Evolutionary conservation across 2,797 vertebrate species (phyloP).

Genomic region (Orientallactaga sibirica): DNA sequence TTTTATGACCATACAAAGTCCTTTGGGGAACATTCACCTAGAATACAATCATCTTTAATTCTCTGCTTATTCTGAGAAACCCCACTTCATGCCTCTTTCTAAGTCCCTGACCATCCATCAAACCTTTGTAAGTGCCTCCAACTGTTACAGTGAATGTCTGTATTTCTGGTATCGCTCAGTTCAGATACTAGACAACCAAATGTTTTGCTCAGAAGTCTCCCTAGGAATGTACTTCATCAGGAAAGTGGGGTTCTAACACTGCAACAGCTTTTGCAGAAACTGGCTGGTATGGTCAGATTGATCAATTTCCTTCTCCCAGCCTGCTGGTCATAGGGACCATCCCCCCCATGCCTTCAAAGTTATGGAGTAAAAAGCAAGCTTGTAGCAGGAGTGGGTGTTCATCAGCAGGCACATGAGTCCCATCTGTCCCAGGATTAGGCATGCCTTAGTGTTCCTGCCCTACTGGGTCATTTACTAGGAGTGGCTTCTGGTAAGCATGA

Average conservation of each 20-base stretch:
- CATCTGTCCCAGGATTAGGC: background rate
- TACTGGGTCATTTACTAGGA: background rate
- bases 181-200: background rate
- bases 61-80: background rate
- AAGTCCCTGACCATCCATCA: background rate
- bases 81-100: background rate
- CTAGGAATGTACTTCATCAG: background rate
- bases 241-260: background rate
- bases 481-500: background rate
- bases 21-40: background rate
- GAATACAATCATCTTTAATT: background rate
- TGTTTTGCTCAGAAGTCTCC: background rate
- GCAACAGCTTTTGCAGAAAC: background rate
- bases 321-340: background rate
- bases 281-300: background rate
- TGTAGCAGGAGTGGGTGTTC: background rate
- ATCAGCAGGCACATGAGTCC: background rate
- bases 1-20: background rate
- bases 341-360: background rate
- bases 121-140: background rate
- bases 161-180: background rate
- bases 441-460: background rate
- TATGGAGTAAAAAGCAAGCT: background rate
- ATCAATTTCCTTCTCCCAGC: background rate
- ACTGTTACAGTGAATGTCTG: background rate